Base-by-base conservation (phyloP, 1,140 invertebrate genomes). In the Drosophila triauraria region DNA sequence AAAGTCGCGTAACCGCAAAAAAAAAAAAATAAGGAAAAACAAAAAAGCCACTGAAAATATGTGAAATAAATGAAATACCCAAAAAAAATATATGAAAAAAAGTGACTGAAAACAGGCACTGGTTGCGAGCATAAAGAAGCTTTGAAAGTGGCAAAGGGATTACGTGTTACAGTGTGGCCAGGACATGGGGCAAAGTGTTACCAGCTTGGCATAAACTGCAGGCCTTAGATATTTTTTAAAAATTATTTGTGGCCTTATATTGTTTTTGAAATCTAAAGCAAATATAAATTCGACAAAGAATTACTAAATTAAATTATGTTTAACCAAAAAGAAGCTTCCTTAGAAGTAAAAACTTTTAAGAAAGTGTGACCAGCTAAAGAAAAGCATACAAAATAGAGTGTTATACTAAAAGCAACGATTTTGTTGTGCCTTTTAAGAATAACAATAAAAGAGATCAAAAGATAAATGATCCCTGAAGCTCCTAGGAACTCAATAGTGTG, bases 1-100 rank as follows among this genome's bases (percentile, higher is more conserved):
- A 72, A 60, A 58, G 69, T 59, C 70, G 53, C 70, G 70, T 72
- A 74, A 72, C 69, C 69, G 62, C 61, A 69, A 51, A 65, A 46
- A 65, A 53, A 65, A 53, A 2, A 15, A 8, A 58, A 35, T 30
- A 6, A 30, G 6, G 27, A 30, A 30, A 46, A 53, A 44, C 4
- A 15, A 8, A 58, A 35, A 48, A 71, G 30, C 23, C 46, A 27
- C 44, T 23, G 20, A 46, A 71, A 72, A 72, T 72, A 72, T 70
- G 67, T 70, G 63, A 68, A 70, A 70, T 71, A 69, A 71, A 69
- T 71, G 23, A 43, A 72, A 72, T 50, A 40, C 20, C 40, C 20
- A 15, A 47, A 47, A 67, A 64, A 67, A 44, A 38, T 5, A 10
- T 44, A 38, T 44, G 32, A 51, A 51, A 62, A 62, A 65, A 51